phyloP scores from a whole-genome alignment of 2,113 vertebrate genomes.

The Bubo bubo region DNA sequence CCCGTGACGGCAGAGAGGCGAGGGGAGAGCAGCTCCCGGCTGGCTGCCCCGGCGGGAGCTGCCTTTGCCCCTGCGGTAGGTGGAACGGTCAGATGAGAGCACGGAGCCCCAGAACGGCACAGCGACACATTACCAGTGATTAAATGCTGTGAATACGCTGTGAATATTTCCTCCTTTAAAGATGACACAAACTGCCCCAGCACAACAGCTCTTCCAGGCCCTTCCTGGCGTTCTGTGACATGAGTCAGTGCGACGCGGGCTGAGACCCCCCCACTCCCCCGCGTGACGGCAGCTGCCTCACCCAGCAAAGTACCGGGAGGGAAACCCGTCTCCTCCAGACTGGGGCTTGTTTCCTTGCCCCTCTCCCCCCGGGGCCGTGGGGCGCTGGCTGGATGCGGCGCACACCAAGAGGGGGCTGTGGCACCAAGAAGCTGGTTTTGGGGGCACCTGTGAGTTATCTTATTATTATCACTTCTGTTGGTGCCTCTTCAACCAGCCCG shows the following conservation, averaged over 20 bases:
- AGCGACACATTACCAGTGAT: accelerated
- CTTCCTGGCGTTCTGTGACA: not conserved
- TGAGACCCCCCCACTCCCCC: not conserved
- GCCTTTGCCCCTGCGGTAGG: accelerated
- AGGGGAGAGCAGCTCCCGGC: not conserved
- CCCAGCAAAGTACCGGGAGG: no score
- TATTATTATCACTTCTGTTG: accelerated
- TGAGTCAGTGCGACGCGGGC: accelerated
- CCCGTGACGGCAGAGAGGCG: not conserved
- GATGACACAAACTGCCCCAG: accelerated
- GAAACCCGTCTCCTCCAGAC: not conserved
- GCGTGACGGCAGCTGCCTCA: accelerated
- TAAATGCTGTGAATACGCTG: not conserved
- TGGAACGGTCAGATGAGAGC: not conserved
- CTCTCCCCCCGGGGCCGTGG: no score
- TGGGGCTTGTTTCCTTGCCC: no score
- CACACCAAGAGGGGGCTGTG: not conserved
- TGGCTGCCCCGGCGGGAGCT: not conserved
- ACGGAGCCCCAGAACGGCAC: not conserved
- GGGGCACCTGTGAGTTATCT: not conserved
- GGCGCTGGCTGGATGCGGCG: not conserved
- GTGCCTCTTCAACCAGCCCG: not conserved
- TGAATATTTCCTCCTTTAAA: not conserved
- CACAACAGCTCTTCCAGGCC: not conserved
- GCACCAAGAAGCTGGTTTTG: not conserved